phyloP scores from a whole-genome alignment of 2,888 invertebrate species.

The Drosophila vallismaia region DNA sequence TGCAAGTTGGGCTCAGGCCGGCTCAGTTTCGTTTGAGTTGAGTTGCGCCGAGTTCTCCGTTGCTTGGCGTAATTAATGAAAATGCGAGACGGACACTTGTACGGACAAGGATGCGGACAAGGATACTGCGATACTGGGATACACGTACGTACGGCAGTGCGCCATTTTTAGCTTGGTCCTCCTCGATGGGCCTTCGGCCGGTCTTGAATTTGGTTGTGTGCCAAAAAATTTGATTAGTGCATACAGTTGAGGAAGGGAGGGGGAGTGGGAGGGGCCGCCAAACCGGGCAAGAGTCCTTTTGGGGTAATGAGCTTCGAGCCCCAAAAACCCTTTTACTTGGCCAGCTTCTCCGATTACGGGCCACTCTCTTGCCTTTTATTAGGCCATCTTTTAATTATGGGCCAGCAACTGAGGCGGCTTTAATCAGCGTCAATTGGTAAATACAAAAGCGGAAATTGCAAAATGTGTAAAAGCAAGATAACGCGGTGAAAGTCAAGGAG shows the following conservation, averaged over 20 bases:
- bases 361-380: constrained; percentile 47
- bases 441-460: constrained; percentile 70
- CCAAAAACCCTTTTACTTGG: neutral
- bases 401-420: constrained; percentile 64
- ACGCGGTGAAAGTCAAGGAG: neutral
- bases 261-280: neutral
- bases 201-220: constrained; percentile 22
- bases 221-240: constrained; percentile 64
- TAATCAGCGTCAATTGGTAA: constrained; percentile 74
- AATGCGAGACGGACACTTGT: constrained; percentile 41
- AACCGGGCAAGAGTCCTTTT: neutral
- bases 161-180: neutral
- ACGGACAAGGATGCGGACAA: constrained; percentile 7
- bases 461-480: constrained; percentile 44
- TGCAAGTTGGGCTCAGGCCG: constrained; percentile 15
- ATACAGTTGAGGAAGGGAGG: neutral
- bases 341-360: constrained; percentile 25
- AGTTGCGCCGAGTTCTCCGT: constrained; percentile 25
- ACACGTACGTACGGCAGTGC: constrained; percentile 10
- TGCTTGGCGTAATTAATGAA: constrained; percentile 69
- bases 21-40: constrained; percentile 8
- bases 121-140: neutral
- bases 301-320: constrained; percentile 1
- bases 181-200: neutral
- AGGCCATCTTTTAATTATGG: constrained; percentile 70